Base-by-base conservation (phyloP, 2,888 invertebrate species). In the Caenorhabditis doughertyi region DNA sequence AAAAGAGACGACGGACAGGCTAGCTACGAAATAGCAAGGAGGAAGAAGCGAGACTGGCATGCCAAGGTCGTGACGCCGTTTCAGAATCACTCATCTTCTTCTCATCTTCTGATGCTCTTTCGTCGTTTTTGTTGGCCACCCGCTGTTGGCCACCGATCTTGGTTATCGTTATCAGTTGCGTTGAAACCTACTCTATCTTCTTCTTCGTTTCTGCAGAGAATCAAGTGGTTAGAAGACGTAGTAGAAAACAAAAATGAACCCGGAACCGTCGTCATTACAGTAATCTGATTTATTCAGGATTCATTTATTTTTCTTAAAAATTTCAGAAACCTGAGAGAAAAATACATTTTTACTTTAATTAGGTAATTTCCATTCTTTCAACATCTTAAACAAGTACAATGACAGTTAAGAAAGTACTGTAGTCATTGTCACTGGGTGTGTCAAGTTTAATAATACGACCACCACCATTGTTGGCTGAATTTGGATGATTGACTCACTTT, bases 41-140 rank as follows among this genome's bases (percentile, higher is more conserved):
- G 64, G 56, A 81, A 72, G 65, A 65, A 71, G 71, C 64, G 68
- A 76, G 71, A 72, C 67, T 72, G 81, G 71, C 74, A 76, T 74
- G 70, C 79, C 77, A 79, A 83, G 79, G 83, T 74, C 74, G 62
- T 32, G 65, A 73, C 71, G 68, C 49, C 58, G 67, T 67, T 77
- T 79, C 74, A 74, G 65, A 73, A 70, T 70, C 55, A 7, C 9
- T 55, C n/a, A 47, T 42, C 47, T 51, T 4, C 58, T 56, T 72
- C 68, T 79, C 70, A 68, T 73, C 55, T 70, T 47, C 65, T 68
- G 72, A 60, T 79, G 67, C 77, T 72, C 67, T 65, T 56, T 56
- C 81, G 21, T 65, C 67, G 65, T 67, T 76, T 56, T 76, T 68
- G 68, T n/a, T 77, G 77, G 44, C 81, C 67, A 67, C 73, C 67